Percentiles rank a stretch among this genome's conserved stretches.
phyloP scores from a whole-genome alignment of 1,140 invertebrate species.

The Acromyrmex echinatior region DNA sequence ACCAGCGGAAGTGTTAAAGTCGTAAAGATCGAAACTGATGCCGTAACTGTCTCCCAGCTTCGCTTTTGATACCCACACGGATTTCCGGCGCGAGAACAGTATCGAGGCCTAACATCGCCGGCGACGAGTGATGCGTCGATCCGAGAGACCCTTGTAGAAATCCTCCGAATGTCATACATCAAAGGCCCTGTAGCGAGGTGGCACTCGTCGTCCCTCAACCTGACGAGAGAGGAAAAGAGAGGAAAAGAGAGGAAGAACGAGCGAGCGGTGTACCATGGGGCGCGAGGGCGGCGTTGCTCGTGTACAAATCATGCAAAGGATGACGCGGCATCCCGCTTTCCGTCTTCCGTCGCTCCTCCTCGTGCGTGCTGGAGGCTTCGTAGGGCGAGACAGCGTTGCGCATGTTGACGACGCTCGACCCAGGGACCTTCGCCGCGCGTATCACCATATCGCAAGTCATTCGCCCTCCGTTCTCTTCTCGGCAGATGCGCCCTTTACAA shows the following conservation, averaged over 20 bases:
- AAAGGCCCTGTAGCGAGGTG: slow-evolving; percentile 28
- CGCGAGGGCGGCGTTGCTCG: slow-evolving; percentile 82
- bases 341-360: slow-evolving; percentile 49
- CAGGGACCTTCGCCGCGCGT: slow-evolving; percentile 56
- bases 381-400: slow-evolving; percentile 75
- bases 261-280: slow-evolving; percentile 49
- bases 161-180: slow-evolving; percentile 79
- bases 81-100: slow-evolving; percentile 45
- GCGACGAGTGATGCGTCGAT: slow-evolving; percentile 12
- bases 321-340: slow-evolving; percentile 79
- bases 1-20: slow-evolving; percentile 20
- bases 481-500: slow-evolving; percentile 36
- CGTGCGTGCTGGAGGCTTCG: slow-evolving; percentile 52
- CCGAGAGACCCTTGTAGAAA: slow-evolving; percentile 63
- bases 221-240: neutral
- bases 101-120: slow-evolving; percentile 31
- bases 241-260: slow-evolving; percentile 26
- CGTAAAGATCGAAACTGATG: slow-evolving; percentile 31
- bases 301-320: slow-evolving; percentile 85
- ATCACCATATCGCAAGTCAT: slow-evolving; percentile 85
- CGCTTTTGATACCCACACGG: slow-evolving; percentile 7
- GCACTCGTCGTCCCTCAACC: slow-evolving; percentile 45
- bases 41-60: slow-evolving; percentile 15
- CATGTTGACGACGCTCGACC: slow-evolving; percentile 73
- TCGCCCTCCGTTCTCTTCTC: slow-evolving; percentile 64